A percentile compares a stretch with the other conserved stretches of the same genome.
These are phyloP conservation scores for Epizoanthus scotinus DNA, from an alignment of 92 coral and sea anemone genomes.

Conservation along the genomic window DNA sequence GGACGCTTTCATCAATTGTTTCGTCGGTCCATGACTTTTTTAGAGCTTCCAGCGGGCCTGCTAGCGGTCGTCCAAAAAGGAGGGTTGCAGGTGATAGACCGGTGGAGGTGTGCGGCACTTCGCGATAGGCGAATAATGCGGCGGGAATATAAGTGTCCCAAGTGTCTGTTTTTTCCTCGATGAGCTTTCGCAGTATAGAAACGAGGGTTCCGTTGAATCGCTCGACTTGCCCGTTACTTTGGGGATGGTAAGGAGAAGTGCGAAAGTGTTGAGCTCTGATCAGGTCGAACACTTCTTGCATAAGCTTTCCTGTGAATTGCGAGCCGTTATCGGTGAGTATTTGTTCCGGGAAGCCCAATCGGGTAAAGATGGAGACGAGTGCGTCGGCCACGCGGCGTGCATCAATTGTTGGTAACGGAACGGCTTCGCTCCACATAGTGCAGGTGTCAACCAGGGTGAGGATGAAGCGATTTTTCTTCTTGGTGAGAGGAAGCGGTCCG, in stretches of 20 bases:
- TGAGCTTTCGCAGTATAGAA: conserved; percentile 14
- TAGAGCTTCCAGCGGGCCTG: conserved; percentile 35
- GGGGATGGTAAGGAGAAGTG: conserved; percentile 43
- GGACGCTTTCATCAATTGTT: background rate
- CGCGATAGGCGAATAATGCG: conserved; percentile 7
- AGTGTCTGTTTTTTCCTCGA: conserved; percentile 3
- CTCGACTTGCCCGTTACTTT: conserved; percentile 20
- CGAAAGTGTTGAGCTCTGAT: conserved; percentile 21
- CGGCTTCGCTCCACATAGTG: conserved; percentile 56
- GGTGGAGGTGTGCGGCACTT: conserved; percentile 47
- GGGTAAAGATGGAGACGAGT: conserved; percentile 37
- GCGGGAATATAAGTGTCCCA: conserved; percentile 25
- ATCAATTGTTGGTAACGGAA: conserved; percentile 40
- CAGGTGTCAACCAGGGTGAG: too few relatives aligned
- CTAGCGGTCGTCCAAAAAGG: conserved; percentile 44
- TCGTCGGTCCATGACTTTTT: conserved; percentile 41
- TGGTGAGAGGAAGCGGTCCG: too few relatives aligned
- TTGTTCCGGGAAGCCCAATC: conserved; percentile 50
- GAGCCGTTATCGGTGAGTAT: conserved; percentile 50
- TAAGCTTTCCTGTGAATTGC: conserved; percentile 48
- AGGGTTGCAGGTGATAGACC: conserved; percentile 49
- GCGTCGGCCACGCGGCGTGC: conserved; percentile 56
- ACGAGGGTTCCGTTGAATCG: conserved; percentile 26
- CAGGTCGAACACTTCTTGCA: conserved; percentile 38
- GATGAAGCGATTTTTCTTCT: too few relatives aligned